Evolutionary conservation across 2,888 invertebrate species (phyloP), one percentile per base, ranked within the genome.

Genomic region (Itoplectis maculator): DNA sequence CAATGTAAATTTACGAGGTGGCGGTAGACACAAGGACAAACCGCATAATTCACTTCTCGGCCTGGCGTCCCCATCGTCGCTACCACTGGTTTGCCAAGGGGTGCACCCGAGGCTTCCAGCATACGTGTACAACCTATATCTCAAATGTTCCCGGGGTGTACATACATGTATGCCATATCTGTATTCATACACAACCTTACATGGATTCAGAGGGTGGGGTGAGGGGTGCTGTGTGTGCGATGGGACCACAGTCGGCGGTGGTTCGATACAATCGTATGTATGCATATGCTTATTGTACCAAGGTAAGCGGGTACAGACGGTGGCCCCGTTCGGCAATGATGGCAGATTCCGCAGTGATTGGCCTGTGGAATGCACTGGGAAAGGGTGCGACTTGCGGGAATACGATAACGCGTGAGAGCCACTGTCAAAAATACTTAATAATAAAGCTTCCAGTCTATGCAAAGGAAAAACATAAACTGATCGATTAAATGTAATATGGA

Each of bases 1-100:
- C 83, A 87, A 88, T 88, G 89, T 87, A 87, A 89, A 90, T 90
- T 89, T 89, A 90, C 88, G 84, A 88, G 87, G 88, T 88, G 88
- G 86, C 87, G 87, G 84, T 87, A 85, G 89, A 89, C 88, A 88
- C 85, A 85, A 83, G 82, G 87, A 85, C 86, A 85, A 82, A 82
- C 84, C 85, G 84, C 87, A 90, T 90, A 90, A 89, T 88, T 90
- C 89, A 89, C 88, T 85, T 85, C 78, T 49, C 65, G 81, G 73
- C 72, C 63, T 69, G 65, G 70, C 72, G 69, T 23, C 61, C 74
- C 56, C 66, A 72, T 72, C 65, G 29, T 51, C 73, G 51, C 61
- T 63, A n/a, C 54, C 42, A 29, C 40, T 56, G 65, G 54, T 40
- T 66, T 65, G 51, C 65, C 47, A 49, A 69, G 68, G 59, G 69